Evolutionary conservation across 2,888 invertebrate species (phyloP), one percentile per base, ranked within the genome.

Genomic region (Trypoxylon attenuatum): DNA sequence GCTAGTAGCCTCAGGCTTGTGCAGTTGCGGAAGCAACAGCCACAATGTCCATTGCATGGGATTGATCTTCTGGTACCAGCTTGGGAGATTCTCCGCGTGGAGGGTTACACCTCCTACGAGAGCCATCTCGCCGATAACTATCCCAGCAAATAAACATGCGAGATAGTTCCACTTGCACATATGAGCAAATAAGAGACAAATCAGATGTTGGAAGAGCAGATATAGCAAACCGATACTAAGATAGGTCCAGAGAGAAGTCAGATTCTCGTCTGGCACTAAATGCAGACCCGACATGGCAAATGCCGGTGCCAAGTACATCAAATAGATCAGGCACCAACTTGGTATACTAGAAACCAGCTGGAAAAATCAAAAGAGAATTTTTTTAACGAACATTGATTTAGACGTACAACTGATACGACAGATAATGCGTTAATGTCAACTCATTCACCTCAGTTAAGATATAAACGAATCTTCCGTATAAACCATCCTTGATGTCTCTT

Each of bases 281-380:
- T 95, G 94, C 0, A 95, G 87, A 0, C 95, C 95, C 21, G 93
- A 92, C 96, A 96, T 96, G 15, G 94, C 94, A 84, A 94, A 96
- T 42, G 95, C 95, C 13, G 97, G 97, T 60, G 96, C 92, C 52
- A 96, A 84, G 84, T 94, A 97, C 2, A 95, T 94, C 72, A 96
- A 81, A 91, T 96, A 96, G 46, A 96, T 91, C 70, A 95, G 89
- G 49, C 92, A 88, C 53, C 95, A 93, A 1, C 95, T 93, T 81
- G 94, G 92, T 23, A 96, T 82, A 76, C 94, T 94, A 77, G 94
- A 90, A 50, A 95, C 87, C 81, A 93, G 91, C 96, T 97, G 88
- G 13, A 33, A 62, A 89, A 82, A 18, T 5, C 15, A 60, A 43
- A 22, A 39, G 18, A 41, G 1, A 1, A 21, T 2, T n/a, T 13